Evolutionary conservation across 2,888 invertebrate species (phyloP), one percentile per base, ranked within the genome.

Genomic region (Leptothorax acervorum): DNA sequence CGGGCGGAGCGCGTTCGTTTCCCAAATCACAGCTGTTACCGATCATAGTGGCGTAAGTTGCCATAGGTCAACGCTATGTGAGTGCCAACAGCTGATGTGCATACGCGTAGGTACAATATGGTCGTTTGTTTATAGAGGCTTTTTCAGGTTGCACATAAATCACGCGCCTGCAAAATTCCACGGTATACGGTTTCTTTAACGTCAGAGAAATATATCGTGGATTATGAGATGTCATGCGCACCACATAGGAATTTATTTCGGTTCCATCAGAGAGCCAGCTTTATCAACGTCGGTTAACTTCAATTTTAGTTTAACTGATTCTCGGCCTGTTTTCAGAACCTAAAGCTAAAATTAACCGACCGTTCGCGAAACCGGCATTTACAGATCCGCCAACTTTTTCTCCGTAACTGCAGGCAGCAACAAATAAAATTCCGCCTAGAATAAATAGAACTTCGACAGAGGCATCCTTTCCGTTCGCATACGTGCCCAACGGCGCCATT

Each of bases 401-500:
- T 6, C 4, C 35, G 12, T n/a, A 35, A 28, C 57, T 31, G 31
- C 57, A 6, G 73, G 45, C 12, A 51, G 60, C 35, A 78, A 57
- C 51, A 48, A 79, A 79, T 79, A 60, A 81, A 79, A 79, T 79
- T 62, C 28, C 60, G 35, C 8, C n/a, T 2, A 62, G 48, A 81
- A 81, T 71, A 81, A 81, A 81, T 51, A 71, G 48, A 81, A 71
- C 48, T 81, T 71, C 18, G 79, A 28, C 60, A 71, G 39, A 35
- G 71, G 48, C 35, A 60, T 15, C 51, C 48, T 39, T 39, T 51
- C 8, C 35, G 45, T 51, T 0, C 51, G 63, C 48, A 18, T 39
- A 75, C 48, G 62, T 35, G 35, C 18, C 23, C 23, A 23, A 12
- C 18, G 23, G 45, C 57, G 48, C 35, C 79, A 81, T 81, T 73